Conservation (phyloP, 2,888 invertebrate genomes). For the Papilio elwesi region DNA sequence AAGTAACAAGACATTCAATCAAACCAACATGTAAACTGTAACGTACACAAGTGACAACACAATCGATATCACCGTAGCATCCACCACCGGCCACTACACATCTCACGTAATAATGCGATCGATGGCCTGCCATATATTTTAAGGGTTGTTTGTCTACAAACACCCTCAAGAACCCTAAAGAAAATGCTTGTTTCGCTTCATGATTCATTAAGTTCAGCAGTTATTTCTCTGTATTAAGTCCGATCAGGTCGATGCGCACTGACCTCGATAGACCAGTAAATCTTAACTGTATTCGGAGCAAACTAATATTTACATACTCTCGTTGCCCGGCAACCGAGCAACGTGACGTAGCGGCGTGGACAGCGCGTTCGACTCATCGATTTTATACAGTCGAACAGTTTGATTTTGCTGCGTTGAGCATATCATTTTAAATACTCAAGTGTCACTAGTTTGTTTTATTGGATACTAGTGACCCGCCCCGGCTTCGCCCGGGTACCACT, state of each 20-base stretch:
- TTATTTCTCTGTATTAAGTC: not conserved
- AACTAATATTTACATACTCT: slow-evolving; percentile 7
- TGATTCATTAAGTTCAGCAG: not conserved
- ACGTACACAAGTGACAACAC: not conserved
- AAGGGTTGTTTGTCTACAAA: not conserved
- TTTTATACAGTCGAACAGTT: not conserved
- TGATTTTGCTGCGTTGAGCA: not conserved
- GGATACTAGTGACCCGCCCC: too few relatives aligned
- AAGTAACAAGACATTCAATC: too few relatives aligned
- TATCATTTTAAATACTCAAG: too few relatives aligned
- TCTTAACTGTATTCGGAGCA: not conserved
- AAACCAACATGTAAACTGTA: too few relatives aligned
- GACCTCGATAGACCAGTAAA: slow-evolving; percentile 3
- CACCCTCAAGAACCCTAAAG: not conserved
- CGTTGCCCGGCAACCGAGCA: slow-evolving; percentile 9
- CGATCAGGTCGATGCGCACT: not conserved
- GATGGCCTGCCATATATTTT: not conserved
- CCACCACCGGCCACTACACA: not conserved
- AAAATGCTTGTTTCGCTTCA: not conserved
- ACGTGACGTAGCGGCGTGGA: not conserved
- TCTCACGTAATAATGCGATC: not conserved
- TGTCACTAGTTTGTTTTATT: too few relatives aligned
- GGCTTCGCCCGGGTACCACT: too few relatives aligned
- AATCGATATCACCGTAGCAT: not conserved
- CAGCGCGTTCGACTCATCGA: not conserved